Evolutionary conservation across 1,140 invertebrate species (phyloP).

Genomic region (Eupristina koningsbergeri): DNA sequence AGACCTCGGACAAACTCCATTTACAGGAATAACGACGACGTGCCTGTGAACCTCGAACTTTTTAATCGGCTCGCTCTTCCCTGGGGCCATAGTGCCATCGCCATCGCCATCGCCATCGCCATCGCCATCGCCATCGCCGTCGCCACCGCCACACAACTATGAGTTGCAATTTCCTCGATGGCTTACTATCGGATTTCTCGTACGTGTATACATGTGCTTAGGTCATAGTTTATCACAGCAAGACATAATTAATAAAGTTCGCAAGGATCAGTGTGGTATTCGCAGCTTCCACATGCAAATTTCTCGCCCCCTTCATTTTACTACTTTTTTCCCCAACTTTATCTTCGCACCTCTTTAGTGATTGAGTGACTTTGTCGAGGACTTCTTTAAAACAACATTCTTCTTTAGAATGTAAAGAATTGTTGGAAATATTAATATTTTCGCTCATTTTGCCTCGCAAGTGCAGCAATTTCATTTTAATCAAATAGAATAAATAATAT

Average conservation of each 20-base stretch:
- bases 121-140: neutral
- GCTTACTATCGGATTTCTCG: neutral
- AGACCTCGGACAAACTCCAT: neutral
- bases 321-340: neutral
- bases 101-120: neutral
- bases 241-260: conserved; percentile 19
- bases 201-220: neutral
- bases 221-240: conserved; percentile 17
- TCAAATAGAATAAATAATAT: no score
- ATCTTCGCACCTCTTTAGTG: no score
- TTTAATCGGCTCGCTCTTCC: neutral
- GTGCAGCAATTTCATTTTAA: no score
- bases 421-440: no score
- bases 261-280: conserved; percentile 5
- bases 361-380: no score
- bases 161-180: neutral
- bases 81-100: neutral
- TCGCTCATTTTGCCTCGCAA: no score
- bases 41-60: no score
- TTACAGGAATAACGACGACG: neutral
- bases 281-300: neutral
- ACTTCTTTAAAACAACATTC: no score
- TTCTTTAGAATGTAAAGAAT: no score
- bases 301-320: neutral
- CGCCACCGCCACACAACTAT: no score